Percentiles rank a stretch among this genome's conserved stretches.
These are phyloP conservation scores for Oreotrochilus melanogaster DNA, from an alignment of 2,113 vertebrate genomes.

Conservation along the genomic window DNA sequence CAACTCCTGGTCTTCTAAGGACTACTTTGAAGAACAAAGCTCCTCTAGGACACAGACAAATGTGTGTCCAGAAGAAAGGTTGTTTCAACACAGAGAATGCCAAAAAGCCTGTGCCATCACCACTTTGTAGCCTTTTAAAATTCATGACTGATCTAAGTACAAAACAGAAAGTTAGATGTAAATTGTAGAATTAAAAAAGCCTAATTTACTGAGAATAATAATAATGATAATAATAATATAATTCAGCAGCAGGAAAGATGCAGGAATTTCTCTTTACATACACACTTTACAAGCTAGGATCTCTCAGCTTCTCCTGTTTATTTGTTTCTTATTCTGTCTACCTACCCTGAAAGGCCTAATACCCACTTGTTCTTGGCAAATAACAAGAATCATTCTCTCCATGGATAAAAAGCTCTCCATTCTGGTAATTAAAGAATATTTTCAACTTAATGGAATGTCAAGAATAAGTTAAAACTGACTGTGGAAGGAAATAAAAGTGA, in stretches of 20 bases:
- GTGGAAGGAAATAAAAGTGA: neutral
- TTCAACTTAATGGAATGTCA: neutral
- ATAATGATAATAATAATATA: too few relatives aligned
- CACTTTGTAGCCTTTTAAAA: neutral
- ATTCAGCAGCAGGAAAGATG: neutral
- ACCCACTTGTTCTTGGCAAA: neutral
- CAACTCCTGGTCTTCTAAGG: neutral
- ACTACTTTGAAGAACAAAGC: neutral
- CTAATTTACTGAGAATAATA: neutral
- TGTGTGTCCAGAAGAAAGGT: neutral
- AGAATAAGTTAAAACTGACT: neutral
- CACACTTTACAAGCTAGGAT: neutral
- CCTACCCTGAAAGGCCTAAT: neutral
- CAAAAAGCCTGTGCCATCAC: neutral
- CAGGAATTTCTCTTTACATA: neutral
- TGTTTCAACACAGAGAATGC: neutral
- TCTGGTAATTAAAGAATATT: conserved; percentile 17
- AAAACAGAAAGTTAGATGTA: neutral
- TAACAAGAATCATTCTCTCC: neutral
- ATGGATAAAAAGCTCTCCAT: neutral
- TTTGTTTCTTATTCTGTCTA: neutral
- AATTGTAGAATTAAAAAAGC: neutral
- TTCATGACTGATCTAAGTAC: neutral
- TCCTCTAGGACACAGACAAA: neutral
- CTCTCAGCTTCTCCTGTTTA: neutral